Evolutionary conservation across 1,140 invertebrate genomes (phyloP).

Genomic region (Lordiphosa clarofinis): DNA sequence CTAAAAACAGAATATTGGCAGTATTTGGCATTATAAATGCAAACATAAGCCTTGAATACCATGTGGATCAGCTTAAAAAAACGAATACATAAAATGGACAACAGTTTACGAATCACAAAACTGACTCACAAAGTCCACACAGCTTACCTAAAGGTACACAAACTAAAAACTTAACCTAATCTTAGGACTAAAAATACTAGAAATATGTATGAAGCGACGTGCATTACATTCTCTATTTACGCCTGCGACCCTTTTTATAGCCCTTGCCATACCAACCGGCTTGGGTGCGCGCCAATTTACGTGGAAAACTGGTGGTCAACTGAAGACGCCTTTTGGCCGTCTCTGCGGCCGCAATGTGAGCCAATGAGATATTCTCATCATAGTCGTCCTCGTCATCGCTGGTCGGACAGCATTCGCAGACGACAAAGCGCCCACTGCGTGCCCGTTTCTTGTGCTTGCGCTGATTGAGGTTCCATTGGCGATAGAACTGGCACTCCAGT

Average conservation of each 20-base stretch:
- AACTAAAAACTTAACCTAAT: background rate
- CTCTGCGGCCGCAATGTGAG: conserved; percentile 72
- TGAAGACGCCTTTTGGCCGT: conserved; percentile 74
- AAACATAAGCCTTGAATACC: too few species aligned
- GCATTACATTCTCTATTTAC: conserved; percentile 39
- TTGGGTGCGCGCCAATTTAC: conserved; percentile 79
- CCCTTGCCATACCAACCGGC: conserved; percentile 84
- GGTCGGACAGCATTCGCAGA: conserved; percentile 82
- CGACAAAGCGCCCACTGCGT: conserved; percentile 80
- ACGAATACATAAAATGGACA: too few species aligned
- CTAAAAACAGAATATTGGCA: too few species aligned
- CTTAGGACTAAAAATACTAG: conserved; percentile 33
- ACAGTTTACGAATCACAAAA: too few species aligned
- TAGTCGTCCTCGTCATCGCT: conserved; percentile 79
- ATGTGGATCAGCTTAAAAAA: too few species aligned
- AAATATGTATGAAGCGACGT: conserved; percentile 30
- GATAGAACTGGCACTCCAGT: conserved; percentile 81
- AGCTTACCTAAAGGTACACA: too few species aligned
- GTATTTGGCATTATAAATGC: too few species aligned
- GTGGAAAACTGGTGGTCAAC: conserved; percentile 67
- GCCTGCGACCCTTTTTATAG: conserved; percentile 81
- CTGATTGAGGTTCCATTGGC: conserved; percentile 72
- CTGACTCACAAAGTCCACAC: too few species aligned
- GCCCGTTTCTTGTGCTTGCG: conserved; percentile 79
- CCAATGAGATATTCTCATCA: conserved; percentile 78